Base-by-base conservation (phyloP, 2,888 invertebrate species). In the Cryptocheilus praepositus region DNA sequence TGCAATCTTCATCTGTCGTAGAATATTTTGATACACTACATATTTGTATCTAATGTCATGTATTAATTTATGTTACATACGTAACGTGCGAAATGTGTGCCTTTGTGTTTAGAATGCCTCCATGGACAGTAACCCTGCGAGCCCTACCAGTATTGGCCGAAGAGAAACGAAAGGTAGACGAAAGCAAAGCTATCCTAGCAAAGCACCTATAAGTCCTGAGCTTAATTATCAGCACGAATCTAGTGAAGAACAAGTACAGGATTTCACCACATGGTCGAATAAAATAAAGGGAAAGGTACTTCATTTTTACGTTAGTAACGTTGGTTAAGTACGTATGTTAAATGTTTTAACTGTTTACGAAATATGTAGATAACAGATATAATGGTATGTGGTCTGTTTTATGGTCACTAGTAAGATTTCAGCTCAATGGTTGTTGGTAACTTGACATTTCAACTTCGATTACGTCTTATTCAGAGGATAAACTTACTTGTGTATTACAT, bases 171-270 rank as follows among this genome's bases (percentile, higher is more conserved):
- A 93, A 56, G 94, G 94, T 73, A 92, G 95, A 74, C 91, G 95
- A 89, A 95, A 95, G 89, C 95, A 95, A 88, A 94, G 94, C 85
- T 95, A 93, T 88, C 95, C 95, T 1, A 93, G 93, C 77, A 92
- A 93, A 81, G 93, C 92, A 28, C 88, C 89, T 3, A 83, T 85
- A 63, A 89, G 88, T 74, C 88, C 88, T 2, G 84, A 85, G 49
- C 65, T 86, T n/a, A 85, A 84, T 79, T 87, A 87, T 70, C 85
- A 85, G 36, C 81, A 85, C 1, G 86, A 88, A 44, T 78, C 85
- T 19, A 80, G 77, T 62, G 88, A 88, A 53, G 88, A 89, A 54
- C 86, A 87, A 61, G 88, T 86, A 1, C 88, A 88, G 53, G 88
- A 88, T 76, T 88, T 88, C 63, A 88, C 87, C 0, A 74, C 85